These are phyloP conservation scores for Stegastes partitus DNA, from an alignment of 2,113 vertebrate genomes.

Conservation along the genomic window DNA sequence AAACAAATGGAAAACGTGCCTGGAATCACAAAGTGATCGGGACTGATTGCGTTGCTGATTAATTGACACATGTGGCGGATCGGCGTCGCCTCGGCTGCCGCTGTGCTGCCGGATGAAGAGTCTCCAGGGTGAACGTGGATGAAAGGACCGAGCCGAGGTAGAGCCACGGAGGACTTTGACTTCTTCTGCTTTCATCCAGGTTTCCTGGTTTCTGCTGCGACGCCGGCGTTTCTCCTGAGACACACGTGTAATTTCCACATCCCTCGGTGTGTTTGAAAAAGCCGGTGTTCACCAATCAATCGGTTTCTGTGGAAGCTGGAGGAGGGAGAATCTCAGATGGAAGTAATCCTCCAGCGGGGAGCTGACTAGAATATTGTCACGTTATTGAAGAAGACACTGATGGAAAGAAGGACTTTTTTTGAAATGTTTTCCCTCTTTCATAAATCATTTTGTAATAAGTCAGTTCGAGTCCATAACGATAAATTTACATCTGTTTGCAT, in stretches of 20 bases:
- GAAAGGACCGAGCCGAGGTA: too few relatives aligned
- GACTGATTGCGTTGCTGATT: background rate
- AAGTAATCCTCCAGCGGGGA: too few relatives aligned
- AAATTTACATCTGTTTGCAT: too few relatives aligned
- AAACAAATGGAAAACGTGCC: conserved; percentile 44
- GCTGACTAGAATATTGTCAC: too few relatives aligned
- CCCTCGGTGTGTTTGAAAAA: background rate
- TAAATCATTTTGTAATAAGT: too few relatives aligned
- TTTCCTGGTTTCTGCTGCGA: background rate
- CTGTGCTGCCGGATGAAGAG: background rate
- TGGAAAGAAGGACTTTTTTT: too few relatives aligned
- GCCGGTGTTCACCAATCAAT: background rate
- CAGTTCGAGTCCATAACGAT: too few relatives aligned
- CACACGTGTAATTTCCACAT: background rate
- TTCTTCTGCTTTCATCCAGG: background rate
- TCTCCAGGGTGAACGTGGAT: background rate
- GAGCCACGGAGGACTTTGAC: background rate
- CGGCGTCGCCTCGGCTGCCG: background rate
- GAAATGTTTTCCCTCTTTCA: too few relatives aligned
- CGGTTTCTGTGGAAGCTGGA: background rate
- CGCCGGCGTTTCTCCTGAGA: background rate
- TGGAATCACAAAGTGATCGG: conserved; percentile 12
- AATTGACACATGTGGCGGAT: background rate
- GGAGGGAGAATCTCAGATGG: too few relatives aligned
- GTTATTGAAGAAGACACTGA: too few relatives aligned